Evolutionary conservation across 1,140 invertebrate genomes (phyloP).

Genomic region (Halictus rubicundus): DNA sequence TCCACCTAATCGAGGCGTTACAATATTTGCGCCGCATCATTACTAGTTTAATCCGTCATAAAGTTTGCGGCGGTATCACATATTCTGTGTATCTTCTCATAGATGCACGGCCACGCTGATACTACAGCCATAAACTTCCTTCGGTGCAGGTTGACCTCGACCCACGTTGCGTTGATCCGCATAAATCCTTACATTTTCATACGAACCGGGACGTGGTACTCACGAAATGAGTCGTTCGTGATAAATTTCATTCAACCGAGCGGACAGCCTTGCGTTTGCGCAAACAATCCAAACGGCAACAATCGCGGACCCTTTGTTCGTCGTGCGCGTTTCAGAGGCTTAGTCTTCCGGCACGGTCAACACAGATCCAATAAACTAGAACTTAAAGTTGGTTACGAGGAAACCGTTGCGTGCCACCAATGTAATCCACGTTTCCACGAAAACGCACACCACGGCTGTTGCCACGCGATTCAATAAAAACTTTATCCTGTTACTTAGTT

Average conservation of each 20-base stretch:
- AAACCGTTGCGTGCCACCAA: background rate
- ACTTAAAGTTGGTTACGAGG: constrained; percentile 57
- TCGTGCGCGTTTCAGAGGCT: constrained; percentile 40
- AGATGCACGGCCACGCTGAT: background rate
- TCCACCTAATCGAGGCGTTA: background rate
- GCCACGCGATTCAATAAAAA: too few species aligned
- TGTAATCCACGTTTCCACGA: constrained; percentile 6
- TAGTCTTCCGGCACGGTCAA: constrained; percentile 25
- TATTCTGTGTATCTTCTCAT: background rate
- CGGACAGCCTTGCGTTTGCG: background rate
- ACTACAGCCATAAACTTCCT: background rate
- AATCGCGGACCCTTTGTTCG: constrained; percentile 16
- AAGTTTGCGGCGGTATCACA: background rate
- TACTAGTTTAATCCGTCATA: background rate
- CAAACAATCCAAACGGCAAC: background rate
- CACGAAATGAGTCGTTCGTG: background rate
- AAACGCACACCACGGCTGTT: background rate
- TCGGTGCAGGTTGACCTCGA: background rate
- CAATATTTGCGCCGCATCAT: background rate
- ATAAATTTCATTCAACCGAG: background rate
- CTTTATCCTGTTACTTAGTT: too few species aligned
- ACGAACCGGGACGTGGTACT: background rate
- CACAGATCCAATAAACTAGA: constrained; percentile 53
- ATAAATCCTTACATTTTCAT: background rate
- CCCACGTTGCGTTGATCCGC: background rate